Percentiles rank a stretch among this genome's conserved stretches.
phyloP scores from a whole-genome alignment of 53 echinoderm and acorn worm genomes.

The Stichopus horrens region DNA sequence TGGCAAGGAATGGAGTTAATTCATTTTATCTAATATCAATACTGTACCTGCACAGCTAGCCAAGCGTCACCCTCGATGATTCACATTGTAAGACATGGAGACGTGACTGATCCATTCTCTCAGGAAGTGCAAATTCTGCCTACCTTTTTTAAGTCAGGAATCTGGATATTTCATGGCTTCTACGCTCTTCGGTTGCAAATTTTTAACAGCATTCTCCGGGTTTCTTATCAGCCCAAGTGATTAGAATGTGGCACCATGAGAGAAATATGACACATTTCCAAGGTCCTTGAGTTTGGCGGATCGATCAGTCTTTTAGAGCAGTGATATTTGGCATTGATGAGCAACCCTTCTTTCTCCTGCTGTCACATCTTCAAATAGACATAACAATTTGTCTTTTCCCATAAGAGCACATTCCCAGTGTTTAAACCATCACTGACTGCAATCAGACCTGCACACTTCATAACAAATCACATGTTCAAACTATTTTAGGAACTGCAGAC shows the following conservation, averaged over 20 bases:
- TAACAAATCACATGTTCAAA: not conserved
- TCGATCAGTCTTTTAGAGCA: not conserved
- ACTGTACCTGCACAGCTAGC: not conserved
- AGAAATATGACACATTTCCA: not conserved
- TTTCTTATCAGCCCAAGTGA: not conserved
- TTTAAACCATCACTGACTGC: not conserved
- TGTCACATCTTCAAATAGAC: not conserved
- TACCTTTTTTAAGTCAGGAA: not conserved
- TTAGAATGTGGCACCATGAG: not conserved
- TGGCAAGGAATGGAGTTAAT: not conserved
- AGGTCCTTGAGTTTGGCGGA: not conserved
- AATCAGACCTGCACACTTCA: not conserved
- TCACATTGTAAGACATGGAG: not conserved
- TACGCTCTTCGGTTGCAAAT: not conserved
- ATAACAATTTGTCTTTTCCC: not conserved
- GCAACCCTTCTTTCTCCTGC: not conserved
- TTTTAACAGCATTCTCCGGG: not conserved
- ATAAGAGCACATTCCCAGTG: not conserved
- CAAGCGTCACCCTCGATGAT: not conserved
- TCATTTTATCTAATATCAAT: not conserved
- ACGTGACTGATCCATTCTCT: not conserved
- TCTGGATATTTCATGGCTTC: not conserved
- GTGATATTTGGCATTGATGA: too few relatives aligned
- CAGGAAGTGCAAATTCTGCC: not conserved
- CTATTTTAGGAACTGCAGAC: not conserved